phyloP scores from a whole-genome alignment of 2,888 invertebrate genomes.

The Melanargia galathea region DNA sequence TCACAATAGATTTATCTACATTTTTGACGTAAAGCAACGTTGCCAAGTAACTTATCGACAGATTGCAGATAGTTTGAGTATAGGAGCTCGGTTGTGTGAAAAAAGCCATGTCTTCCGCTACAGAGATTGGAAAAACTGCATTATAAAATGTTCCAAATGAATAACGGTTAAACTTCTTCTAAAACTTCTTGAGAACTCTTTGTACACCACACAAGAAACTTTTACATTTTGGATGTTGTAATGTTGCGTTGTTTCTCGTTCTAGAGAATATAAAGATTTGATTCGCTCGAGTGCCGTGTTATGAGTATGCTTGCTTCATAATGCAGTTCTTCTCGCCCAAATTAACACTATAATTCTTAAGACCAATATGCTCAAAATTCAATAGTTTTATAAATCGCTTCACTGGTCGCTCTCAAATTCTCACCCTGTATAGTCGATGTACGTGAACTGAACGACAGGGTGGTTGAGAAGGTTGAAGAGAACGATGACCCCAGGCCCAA shows the following conservation, averaged over 20 bases:
- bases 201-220: too few species aligned
- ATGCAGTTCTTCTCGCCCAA: neutral
- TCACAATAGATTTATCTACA: too few species aligned
- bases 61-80: too few species aligned
- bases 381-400: conserved; percentile 46
- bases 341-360: neutral
- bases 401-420: conserved; percentile 61
- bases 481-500: conserved; percentile 73
- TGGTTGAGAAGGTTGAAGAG: conserved; percentile 70
- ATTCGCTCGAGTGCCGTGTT: neutral
- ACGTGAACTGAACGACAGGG: conserved; percentile 52
- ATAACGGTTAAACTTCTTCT: too few species aligned
- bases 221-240: neutral
- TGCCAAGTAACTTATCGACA: too few species aligned
- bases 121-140: neutral
- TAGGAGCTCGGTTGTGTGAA: too few species aligned
- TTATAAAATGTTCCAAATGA: neutral
- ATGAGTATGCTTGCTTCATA: neutral
- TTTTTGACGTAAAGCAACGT: too few species aligned
- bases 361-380: neutral
- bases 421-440: conserved; percentile 46
- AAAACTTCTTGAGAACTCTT: too few species aligned
- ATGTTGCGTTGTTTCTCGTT: neutral
- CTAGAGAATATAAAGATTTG: neutral
- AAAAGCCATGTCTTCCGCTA: neutral